These are phyloP conservation scores for Caenorhabditis briggsae DNA, from an alignment of 1,140 invertebrate genomes.

Conservation along the genomic window DNA sequence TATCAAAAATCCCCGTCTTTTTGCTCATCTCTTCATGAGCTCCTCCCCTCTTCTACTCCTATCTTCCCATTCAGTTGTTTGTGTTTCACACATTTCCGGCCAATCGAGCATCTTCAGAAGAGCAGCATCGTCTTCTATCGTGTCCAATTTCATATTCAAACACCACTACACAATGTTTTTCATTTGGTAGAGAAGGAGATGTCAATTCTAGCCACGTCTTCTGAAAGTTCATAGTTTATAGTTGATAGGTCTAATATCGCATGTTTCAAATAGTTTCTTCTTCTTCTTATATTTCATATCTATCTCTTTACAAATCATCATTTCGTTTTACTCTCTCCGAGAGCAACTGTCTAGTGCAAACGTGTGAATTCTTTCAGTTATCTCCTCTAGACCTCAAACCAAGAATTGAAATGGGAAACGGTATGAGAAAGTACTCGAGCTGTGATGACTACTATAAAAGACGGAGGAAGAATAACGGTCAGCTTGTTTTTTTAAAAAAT, in stretches of 20 bases:
- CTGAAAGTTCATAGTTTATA: neutral
- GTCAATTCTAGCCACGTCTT: neutral
- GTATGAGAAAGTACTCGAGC: conserved; percentile 27
- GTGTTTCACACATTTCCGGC: conserved; percentile 42
- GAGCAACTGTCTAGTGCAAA: neutral
- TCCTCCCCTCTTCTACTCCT: neutral
- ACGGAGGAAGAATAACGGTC: conserved; percentile 16
- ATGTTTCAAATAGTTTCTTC: neutral
- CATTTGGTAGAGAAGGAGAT: neutral
- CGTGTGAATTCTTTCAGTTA: neutral
- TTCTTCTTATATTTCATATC: neutral
- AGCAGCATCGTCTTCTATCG: conserved; percentile 11
- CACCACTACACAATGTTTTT: conserved; percentile 32
- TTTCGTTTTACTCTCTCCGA: no score
- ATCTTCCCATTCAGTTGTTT: conserved; percentile 1
- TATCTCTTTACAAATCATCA: neutral
- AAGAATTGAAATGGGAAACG: conserved; percentile 33
- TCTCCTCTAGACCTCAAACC: neutral
- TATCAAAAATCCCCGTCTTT: no score
- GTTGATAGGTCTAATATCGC: neutral
- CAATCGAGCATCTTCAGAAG: conserved; percentile 35
- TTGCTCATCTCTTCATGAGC: no score
- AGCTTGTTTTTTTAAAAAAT: neutral
- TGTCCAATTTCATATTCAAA: conserved; percentile 54
- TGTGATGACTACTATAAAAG: conserved; percentile 38